Evolutionary conservation across 2,797 vertebrate species (phyloP).

Genomic region (Danio jaintianensis): DNA sequence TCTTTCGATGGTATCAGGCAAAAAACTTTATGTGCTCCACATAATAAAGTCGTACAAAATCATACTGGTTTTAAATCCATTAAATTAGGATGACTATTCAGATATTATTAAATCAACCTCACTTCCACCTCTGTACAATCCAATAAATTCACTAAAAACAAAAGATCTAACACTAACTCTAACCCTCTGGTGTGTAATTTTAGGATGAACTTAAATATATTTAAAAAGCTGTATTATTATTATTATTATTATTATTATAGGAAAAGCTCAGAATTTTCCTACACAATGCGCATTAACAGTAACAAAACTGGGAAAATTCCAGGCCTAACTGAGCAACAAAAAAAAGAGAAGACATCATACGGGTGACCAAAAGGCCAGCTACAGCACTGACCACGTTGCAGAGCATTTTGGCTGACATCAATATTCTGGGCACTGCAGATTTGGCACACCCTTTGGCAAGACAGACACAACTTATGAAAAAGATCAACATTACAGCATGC

Average conservation of each 20-base stretch:
- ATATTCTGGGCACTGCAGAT: conserved; percentile 13
- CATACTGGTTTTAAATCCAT: neutral
- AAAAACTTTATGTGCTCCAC: neutral
- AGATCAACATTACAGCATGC: conserved; percentile 1
- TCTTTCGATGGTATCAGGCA: too few relatives aligned
- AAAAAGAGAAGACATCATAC: neutral
- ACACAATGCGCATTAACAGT: neutral
- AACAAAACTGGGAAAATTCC: neutral
- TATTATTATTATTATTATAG: neutral
- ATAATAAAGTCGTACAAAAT: neutral
- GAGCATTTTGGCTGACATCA: conserved; percentile 27
- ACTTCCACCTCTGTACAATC: neutral
- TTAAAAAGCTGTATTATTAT: neutral
- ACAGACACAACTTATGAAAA: conserved; percentile 6
- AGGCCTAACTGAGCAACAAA: neutral
- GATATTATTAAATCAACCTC: neutral
- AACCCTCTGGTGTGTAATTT: neutral
- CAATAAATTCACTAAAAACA: neutral
- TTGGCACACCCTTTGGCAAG: conserved; percentile 6
- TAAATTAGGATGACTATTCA: neutral
- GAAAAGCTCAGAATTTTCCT: neutral
- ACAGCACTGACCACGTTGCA: neutral
- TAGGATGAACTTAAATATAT: neutral
- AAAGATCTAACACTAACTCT: too few relatives aligned
- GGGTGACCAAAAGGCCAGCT: conserved; percentile 1